Evolutionary conservation across 2,888 invertebrate genomes (phyloP), one percentile per base, ranked within the genome.

Genomic region (Brachycybe producta): DNA sequence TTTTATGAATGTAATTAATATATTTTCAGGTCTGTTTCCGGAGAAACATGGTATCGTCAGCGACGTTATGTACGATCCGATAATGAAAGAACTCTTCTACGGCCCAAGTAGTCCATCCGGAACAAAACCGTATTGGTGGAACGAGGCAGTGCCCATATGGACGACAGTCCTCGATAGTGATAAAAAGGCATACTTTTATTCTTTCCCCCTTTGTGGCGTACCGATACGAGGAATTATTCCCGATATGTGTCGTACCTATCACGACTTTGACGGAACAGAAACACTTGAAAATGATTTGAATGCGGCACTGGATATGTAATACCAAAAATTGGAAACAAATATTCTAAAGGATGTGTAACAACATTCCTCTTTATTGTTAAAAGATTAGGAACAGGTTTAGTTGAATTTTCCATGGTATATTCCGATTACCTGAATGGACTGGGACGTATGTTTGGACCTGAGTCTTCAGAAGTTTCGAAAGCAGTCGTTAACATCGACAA

Each of bases 391-490:
- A 40, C 19, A 15, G 47, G 47, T 32, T 39, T 23, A 32, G 47
- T 40, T 23, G 30, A 47, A 8, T 40, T 51, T 19, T 15, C 11
- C 7, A 23, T 17, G 61, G 58, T 62, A 28, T 63, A 63, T 53
- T 58, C 56, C n/a, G 62, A 62, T 34, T 61, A 61, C 40, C 52
- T 60, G 46, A 62, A 63, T 54, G 59, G 59, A 44, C 53, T 60
- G 49, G 66, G 66, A 4, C 66, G 66, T 54, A 52, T 54, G 21
- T 58, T 55, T 42, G 66, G 66, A 7, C 66, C 66, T 1, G 58
- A 61, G 19, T 62, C 64, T 2, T 48, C 54, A 5, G 60, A 64
- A 40, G 49, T 62, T 28, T 57, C 57, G 23, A 49, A 59, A 49
- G 63, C 62, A n/a, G 52, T 65, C 5, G 54, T 55, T 24, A 62